Evolutionary conservation across 2,888 invertebrate genomes (phyloP), one percentile per base, ranked within the genome.

Genomic region (Luperina testacea): DNA sequence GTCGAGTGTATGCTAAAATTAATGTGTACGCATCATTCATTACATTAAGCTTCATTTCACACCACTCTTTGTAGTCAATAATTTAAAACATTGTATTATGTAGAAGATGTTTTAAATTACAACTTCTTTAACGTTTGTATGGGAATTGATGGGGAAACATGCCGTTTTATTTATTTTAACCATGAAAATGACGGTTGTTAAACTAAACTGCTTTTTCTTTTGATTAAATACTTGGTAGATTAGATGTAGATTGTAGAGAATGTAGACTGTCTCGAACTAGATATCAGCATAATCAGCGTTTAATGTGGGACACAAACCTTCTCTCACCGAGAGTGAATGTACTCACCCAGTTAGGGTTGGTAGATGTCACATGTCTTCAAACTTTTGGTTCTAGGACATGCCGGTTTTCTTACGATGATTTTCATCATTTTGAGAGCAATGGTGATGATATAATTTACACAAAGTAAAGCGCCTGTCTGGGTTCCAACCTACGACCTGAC

Each of bases 1-100:
- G 67, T 73, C 67, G 51, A 38, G 70, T 77, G 69, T 67, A 63
- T 72, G 65, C 51, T 74, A 87, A 32, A 32, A 84, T 80, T 72
- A 84, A 83, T 77, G 32, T 68, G 38, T 69, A 75, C 61, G 64
- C 64, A 75, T 75, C 71, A 84, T 83, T 84, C 77, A 84, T 78
- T 83, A 76, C 27, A 48, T 53, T 32, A 27, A 74, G 63, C 59
- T 77, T 77, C 68, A 71, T 72, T 82, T 77, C 53, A 75, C 65
- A 72, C 65, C 57, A n/a, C 20, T 45, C 1, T 13, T 0, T 63
- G 13, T n/a, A 15, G 20, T 61, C 32, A 79, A 70, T 51, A 57
- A 32, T 57, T 69, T 15, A 63, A 79, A 2, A 17, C 20, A 24
- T 45, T 27, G 53, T 13, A 15, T 24, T 24, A 45, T 9, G 24